Evolutionary conservation across 1,140 invertebrate species (phyloP).

Genomic region (Aphis gossypii): DNA sequence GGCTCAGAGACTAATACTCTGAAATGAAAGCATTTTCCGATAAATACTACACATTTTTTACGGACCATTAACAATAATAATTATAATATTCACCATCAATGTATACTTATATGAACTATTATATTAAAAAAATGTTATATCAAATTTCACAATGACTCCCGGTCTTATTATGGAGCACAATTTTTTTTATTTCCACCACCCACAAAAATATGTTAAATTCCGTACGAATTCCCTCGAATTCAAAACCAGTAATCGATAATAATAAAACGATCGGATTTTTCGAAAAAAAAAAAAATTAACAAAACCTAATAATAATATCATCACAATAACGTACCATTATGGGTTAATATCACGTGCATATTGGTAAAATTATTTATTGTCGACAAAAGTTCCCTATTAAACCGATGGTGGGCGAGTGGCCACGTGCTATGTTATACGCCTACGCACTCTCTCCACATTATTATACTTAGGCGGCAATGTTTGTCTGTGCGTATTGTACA

Average conservation of each 20-base stretch:
- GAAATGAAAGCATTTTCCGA: not conserved
- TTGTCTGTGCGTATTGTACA: not conserved
- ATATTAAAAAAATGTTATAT: too few relatives aligned
- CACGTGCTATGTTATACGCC: not conserved
- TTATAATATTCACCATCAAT: too few relatives aligned
- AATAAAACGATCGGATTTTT: not conserved
- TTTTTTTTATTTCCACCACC: too few relatives aligned
- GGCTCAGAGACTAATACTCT: not conserved
- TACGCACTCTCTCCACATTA: not conserved
- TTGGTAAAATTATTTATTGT: not conserved
- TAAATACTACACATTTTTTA: not conserved
- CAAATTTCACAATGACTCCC: too few relatives aligned
- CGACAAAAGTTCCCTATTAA: not conserved
- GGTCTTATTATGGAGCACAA: too few relatives aligned
- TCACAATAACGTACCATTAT: not conserved
- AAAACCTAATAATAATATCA: not conserved
- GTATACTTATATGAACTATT: too few relatives aligned
- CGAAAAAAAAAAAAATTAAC: not conserved
- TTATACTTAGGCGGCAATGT: not conserved
- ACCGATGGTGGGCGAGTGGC: not conserved
- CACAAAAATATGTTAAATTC: too few relatives aligned
- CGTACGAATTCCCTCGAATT: not conserved
- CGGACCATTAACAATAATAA: too few relatives aligned
- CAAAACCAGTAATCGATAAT: not conserved
- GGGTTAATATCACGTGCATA: not conserved